These are phyloP conservation scores for Diacarnus erythraeanus DNA, from an alignment of 37 sponge, comb jelly and placozoan species.

Conservation along the genomic window DNA sequence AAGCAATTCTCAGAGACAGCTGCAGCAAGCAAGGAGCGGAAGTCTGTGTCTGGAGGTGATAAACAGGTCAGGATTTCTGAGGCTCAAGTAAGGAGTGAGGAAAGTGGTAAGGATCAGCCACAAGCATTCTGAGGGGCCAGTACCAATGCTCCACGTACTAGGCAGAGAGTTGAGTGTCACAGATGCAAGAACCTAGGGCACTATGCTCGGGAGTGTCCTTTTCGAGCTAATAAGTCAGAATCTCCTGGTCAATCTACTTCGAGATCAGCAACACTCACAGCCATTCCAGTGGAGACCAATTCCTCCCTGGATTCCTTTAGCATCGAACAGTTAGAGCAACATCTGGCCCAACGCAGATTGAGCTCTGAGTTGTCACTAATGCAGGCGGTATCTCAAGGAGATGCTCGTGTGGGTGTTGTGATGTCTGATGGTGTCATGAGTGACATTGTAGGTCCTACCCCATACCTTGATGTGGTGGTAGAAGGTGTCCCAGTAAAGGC, in stretches of 20 bases:
- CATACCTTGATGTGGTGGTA: not conserved
- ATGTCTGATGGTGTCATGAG: not conserved
- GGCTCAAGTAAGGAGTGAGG: not conserved
- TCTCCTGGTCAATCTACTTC: not conserved
- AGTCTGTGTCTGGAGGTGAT: not conserved
- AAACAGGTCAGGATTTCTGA: not conserved
- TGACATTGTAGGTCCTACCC: not conserved
- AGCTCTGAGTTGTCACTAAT: not conserved
- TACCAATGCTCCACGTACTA: not conserved
- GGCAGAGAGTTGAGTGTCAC: not conserved
- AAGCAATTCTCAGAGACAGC: conserved; percentile 1
- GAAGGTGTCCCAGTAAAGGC: not conserved
- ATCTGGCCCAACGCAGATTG: not conserved
- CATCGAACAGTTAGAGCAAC: not conserved
- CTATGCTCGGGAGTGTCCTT: not conserved
- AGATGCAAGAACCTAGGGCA: not conserved
- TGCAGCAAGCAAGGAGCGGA: not conserved
- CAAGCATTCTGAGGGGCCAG: too few species aligned
- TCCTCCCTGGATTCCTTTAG: not conserved
- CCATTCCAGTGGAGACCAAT: not conserved
- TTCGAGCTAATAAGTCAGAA: not conserved
- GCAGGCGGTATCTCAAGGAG: not conserved
- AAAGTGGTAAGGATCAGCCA: not conserved
- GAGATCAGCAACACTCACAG: not conserved
- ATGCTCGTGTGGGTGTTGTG: not conserved